A percentile compares a stretch with the other conserved stretches of the same genome.
These are phyloP conservation scores for Elachura formosa DNA, from an alignment of 2,113 vertebrate species.

Conservation along the genomic window DNA sequence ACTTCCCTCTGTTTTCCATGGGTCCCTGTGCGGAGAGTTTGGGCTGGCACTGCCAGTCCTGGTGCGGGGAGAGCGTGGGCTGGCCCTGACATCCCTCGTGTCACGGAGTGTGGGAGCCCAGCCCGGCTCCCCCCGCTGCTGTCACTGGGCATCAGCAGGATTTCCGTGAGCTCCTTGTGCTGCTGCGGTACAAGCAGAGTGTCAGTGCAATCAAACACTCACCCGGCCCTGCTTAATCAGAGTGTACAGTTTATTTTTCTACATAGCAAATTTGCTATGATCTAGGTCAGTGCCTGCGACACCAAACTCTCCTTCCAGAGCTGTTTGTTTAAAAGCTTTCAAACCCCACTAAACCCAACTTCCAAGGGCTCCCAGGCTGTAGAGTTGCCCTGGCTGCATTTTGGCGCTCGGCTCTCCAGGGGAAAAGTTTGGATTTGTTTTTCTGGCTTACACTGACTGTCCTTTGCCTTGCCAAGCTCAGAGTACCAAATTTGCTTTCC, in stretches of 20 bases:
- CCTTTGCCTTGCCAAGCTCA: background rate
- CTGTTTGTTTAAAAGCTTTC: background rate
- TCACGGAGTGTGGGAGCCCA: rapidly evolving
- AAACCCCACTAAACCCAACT: background rate
- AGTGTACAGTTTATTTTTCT: background rate
- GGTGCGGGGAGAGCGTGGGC: background rate
- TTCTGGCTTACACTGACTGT: background rate
- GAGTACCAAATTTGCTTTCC: background rate
- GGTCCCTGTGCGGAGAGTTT: too few relatives aligned
- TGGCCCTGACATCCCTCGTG: background rate
- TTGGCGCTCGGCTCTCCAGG: background rate
- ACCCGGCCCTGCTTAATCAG: background rate
- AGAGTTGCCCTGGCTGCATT: background rate
- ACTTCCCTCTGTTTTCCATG: rapidly evolving
- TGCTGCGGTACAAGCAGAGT: background rate
- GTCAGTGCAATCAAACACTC: constrained; percentile 1
- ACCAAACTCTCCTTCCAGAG: background rate
- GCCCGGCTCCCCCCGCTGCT: background rate
- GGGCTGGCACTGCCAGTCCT: rapidly evolving
- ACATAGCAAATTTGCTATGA: background rate
- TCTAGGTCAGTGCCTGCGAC: constrained; percentile 5
- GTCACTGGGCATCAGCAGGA: background rate
- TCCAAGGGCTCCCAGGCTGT: background rate
- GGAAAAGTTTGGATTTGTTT: background rate
- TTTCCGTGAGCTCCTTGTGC: rapidly evolving